Base-by-base conservation (phyloP, 2,797 vertebrate species). In the Trachops cirrhosus region DNA sequence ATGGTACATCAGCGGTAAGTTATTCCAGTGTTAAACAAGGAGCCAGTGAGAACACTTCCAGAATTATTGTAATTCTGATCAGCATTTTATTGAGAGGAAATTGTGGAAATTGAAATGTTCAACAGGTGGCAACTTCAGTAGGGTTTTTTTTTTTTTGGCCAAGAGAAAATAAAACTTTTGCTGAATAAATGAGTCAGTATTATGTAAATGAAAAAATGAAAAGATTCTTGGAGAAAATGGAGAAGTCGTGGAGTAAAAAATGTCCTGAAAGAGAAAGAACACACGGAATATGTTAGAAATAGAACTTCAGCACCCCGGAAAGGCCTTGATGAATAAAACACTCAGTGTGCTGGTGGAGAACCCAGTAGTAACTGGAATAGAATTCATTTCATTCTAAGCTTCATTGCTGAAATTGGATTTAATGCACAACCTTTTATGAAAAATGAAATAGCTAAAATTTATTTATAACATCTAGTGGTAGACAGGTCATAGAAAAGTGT, bases 81-180 rank as follows among this genome's bases (percentile, higher is more conserved):
- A 94, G 64, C 34, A 32, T 96, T 97, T 96, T 96, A 97, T 41
- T 91, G 86, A 96, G 68, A 96, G 94, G 91, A 97, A 96, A 96
- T 94, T 57, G 73, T 64, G 64, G 73, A 97, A 83, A 96, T 78
- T 80, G 89, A 96, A 97, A 80, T 89, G 62, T 93, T 89, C 84
- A 97, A 90, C 93, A 96, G 86, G 84, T 97, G 90, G 87, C 62
- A 91, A 90, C 37, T 29, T 16, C 70, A 86, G 75, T 64, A 48
- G 26, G 32, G 77, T 62, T 86, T 83, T 48, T 18, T 68, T 67
- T n/a, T 19, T 57, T 37, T 26, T 41, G 10, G 34, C 48, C 4
- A 54, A 79, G 11, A 21, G 6, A 83, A 46, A 34, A 85, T 86
- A 94, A 91, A 88, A 88, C 26, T 96, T 96, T 96, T 75, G 44